These are phyloP conservation scores for Parus major DNA, from an alignment of 2,113 vertebrate species.

Conservation along the genomic window DNA sequence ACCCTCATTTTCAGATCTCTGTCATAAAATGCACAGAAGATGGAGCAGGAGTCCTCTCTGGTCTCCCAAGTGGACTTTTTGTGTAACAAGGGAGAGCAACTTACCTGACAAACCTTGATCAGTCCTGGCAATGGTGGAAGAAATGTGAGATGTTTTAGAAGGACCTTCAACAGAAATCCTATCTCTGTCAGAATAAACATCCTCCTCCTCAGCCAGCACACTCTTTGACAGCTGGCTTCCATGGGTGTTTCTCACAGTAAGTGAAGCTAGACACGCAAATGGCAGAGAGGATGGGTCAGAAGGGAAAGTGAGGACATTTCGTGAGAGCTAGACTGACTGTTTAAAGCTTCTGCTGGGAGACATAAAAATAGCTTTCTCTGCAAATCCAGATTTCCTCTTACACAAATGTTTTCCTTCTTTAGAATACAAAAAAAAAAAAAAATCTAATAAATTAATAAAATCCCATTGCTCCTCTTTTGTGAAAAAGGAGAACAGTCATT, in stretches of 20 bases:
- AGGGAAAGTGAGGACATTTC: neutral
- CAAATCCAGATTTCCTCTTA: neutral
- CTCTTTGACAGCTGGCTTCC: neutral
- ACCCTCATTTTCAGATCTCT: neutral
- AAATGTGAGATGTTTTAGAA: neutral
- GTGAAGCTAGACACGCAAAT: neutral
- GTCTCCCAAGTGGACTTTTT: neutral
- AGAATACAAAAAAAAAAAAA: neutral
- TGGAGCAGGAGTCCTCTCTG: neutral
- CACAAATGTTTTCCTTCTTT: neutral
- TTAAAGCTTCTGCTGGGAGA: neutral
- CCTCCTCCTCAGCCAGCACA: neutral
- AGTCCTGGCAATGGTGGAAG: neutral
- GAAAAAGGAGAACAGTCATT: neutral
- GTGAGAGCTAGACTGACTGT: neutral
- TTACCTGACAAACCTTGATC: neutral
- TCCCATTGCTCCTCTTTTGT: neutral
- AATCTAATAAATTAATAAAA: slow-evolving; percentile 24
- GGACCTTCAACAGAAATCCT: neutral
- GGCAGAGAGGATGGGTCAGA: neutral
- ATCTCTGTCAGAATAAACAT: neutral
- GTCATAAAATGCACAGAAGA: neutral
- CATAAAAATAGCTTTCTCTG: neutral
- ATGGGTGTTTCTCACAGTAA: neutral
- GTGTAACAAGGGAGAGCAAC: neutral